A percentile compares a stretch with the other conserved stretches of the same genome.
Conservation (phyloP, 2,113 vertebrate genomes). For the Toxotes jaculatrix region DNA sequence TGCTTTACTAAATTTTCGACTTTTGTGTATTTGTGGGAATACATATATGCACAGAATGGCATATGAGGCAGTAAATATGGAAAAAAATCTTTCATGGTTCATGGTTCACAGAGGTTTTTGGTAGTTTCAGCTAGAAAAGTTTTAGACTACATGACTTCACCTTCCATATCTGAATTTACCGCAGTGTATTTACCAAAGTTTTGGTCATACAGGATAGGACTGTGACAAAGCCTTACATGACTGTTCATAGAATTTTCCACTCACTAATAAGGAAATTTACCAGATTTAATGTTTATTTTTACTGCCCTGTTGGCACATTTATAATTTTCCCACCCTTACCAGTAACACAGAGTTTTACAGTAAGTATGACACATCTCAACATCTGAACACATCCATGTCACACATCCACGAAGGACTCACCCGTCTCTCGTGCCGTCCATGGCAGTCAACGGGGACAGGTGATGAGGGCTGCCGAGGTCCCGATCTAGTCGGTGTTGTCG, state of each 20-base stretch:
- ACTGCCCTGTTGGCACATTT: conserved; percentile 41
- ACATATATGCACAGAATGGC: background rate
- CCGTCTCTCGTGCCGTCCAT: conserved; percentile 88
- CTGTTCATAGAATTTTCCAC: conserved; percentile 10
- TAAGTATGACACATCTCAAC: conserved; percentile 6
- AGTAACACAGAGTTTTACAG: background rate
- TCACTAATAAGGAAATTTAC: conserved; percentile 2
- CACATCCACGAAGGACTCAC: conserved; percentile 80
- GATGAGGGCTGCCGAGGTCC: conserved; percentile 87
- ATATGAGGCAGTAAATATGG: background rate
- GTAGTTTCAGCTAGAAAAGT: background rate
- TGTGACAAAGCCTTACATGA: conserved; percentile 8
- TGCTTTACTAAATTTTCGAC: background rate
- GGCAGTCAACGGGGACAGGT: conserved; percentile 87
- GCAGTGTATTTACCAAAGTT: background rate
- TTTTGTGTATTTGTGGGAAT: conserved; percentile 5
- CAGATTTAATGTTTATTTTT: conserved; percentile 17
- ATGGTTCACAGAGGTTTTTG: background rate
- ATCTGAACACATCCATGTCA: background rate
- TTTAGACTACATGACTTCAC: background rate
- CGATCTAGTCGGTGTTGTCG: conserved; percentile 88
- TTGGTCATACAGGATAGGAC: background rate
- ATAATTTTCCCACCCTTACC: background rate
- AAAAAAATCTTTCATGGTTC: background rate
- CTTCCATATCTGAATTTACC: background rate